These are phyloP conservation scores for Drosophila peninsularis DNA, from an alignment of 2,888 invertebrate genomes.

Conservation along the genomic window DNA sequence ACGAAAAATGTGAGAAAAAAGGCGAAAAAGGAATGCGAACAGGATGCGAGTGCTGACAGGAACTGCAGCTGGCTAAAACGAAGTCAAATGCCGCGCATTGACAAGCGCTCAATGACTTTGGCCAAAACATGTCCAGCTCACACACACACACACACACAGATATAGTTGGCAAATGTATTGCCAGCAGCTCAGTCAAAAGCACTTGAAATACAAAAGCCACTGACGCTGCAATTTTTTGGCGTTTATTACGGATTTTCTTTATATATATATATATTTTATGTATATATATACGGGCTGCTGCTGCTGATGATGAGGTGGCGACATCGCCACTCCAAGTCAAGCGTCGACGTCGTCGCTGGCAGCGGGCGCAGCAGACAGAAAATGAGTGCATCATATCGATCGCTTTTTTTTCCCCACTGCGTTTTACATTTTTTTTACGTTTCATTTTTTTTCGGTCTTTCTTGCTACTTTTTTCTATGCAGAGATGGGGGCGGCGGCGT, in stretches of 20 bases:
- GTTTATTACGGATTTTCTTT: constrained; percentile 74
- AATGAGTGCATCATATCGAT: constrained; percentile 85
- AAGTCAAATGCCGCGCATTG: constrained; percentile 36
- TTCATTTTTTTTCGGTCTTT: constrained; percentile 63
- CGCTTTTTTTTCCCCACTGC: constrained; percentile 80
- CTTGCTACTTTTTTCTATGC: constrained; percentile 79
- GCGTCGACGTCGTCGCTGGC: constrained; percentile 57
- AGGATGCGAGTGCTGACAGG: constrained; percentile 32
- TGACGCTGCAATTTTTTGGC: constrained; percentile 83
- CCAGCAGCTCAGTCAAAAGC: constrained; percentile 55
- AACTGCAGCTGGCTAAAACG: constrained; percentile 31
- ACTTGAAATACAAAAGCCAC: constrained; percentile 79
- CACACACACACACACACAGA: constrained; percentile 11
- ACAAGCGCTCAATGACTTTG: constrained; percentile 46
- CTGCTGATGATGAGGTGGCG: constrained; percentile 56
- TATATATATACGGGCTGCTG: constrained; percentile 3
- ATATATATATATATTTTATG: background rate
- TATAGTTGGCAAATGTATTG: constrained; percentile 22
- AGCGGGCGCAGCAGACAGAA: constrained; percentile 84
- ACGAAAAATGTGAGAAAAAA: constrained; percentile 41
- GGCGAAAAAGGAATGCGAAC: constrained; percentile 8
- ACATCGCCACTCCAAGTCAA: constrained; percentile 70
- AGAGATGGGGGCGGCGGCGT: constrained; percentile 42
- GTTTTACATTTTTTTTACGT: constrained; percentile 61
- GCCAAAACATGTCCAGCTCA: constrained; percentile 46